A percentile compares a stretch with the other conserved stretches of the same genome.
These are phyloP conservation scores for Euwallacea similis DNA, from an alignment of 1,140 invertebrate genomes.

Conservation along the genomic window DNA sequence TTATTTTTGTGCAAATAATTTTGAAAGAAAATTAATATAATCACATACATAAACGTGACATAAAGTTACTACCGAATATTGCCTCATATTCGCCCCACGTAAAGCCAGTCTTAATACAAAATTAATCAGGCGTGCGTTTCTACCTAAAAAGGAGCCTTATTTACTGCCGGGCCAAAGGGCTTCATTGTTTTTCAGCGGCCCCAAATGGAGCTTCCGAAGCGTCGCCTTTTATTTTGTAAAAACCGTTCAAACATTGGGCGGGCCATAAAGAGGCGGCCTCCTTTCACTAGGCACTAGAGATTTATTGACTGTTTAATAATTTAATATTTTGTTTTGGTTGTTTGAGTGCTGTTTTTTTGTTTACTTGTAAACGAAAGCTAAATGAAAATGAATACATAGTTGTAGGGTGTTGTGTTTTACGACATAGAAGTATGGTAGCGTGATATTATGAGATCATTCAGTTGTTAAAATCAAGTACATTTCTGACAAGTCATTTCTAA, in stretches of 20 bases:
- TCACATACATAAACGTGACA: too few species aligned
- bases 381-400: not conserved
- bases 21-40: too few species aligned
- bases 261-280: constrained; percentile 19
- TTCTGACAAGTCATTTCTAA: too few species aligned
- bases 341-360: constrained; percentile 9
- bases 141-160: not conserved
- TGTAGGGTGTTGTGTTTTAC: too few species aligned
- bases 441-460: too few species aligned
- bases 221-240: constrained; percentile 11
- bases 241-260: constrained; percentile 20
- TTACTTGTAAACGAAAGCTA: constrained; percentile 7
- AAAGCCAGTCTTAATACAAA: too few species aligned
- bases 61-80: too few species aligned
- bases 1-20: too few species aligned
- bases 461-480: too few species aligned
- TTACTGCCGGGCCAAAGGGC: not conserved
- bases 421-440: too few species aligned
- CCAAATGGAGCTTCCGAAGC: constrained; percentile 1
- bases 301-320: constrained; percentile 33
- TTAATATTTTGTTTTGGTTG: constrained; percentile 34
- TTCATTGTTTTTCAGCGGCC: constrained; percentile 15
- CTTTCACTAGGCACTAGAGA: not conserved
- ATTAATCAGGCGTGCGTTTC: too few species aligned
- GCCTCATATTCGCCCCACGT: too few species aligned